A percentile compares a stretch with the other conserved stretches of the same genome.
Evolutionary conservation across 2,113 vertebrate genomes (phyloP).

Genomic region (Theristicus caerulescens): DNA sequence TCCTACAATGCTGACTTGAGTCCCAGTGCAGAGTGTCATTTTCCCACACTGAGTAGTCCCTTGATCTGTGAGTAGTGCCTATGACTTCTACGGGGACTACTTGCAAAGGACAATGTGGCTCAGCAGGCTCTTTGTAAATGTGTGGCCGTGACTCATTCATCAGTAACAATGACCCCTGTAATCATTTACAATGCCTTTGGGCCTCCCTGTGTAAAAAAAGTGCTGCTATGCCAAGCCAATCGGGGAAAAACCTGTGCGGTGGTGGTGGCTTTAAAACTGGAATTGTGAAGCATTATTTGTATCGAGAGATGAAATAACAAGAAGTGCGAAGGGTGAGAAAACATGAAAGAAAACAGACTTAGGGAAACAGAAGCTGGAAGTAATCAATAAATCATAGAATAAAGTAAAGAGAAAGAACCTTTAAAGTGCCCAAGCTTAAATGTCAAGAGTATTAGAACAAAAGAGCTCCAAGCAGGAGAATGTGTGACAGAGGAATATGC

Average conservation of each 20-base stretch:
- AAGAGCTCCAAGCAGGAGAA: constrained; percentile 36
- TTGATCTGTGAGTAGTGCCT: neutral
- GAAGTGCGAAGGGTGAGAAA: constrained; percentile 38
- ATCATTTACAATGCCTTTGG: constrained; percentile 29
- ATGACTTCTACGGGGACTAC: neutral
- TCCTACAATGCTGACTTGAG: neutral
- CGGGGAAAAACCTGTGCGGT: constrained; percentile 4
- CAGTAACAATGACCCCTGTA: constrained; percentile 31
- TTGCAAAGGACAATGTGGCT: neutral
- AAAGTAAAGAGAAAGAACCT: constrained; percentile 71
- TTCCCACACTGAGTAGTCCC: constrained; percentile 1
- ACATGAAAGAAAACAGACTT: constrained; percentile 45
- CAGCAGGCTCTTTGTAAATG: constrained; percentile 23
- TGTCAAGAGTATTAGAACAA: constrained; percentile 72
- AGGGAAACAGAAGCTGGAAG: constrained; percentile 61
- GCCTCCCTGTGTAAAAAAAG: neutral
- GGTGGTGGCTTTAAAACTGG: neutral
- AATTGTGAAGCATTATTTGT: constrained; percentile 43
- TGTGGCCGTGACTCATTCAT: neutral
- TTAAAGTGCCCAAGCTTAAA: constrained; percentile 66
- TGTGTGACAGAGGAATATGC: neutral
- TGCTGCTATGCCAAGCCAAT: neutral
- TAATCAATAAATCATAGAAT: constrained; percentile 70
- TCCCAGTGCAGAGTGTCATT: neutral
- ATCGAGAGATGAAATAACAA: constrained; percentile 49